Evolutionary conservation across 2,113 vertebrate species (phyloP).

Genomic region (Lasiurus borealis): DNA sequence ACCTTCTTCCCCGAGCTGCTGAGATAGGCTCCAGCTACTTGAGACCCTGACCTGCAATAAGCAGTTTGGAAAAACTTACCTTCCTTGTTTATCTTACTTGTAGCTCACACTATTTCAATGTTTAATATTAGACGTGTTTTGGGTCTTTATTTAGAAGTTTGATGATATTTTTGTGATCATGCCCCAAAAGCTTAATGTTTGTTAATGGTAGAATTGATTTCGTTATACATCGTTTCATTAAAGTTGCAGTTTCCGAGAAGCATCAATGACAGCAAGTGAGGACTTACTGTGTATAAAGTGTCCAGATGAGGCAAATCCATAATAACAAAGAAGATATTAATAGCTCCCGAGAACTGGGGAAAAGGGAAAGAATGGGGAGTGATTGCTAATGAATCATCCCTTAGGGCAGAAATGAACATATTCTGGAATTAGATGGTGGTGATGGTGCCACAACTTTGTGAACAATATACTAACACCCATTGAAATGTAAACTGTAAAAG

Average conservation of each 20-base stretch:
- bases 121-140: background rate
- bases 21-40: background rate
- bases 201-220: background rate
- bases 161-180: background rate
- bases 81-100: no score
- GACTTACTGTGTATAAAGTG: background rate
- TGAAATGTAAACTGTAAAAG: no score
- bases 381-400: background rate
- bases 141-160: background rate
- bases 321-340: background rate
- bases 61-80: background rate
- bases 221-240: background rate
- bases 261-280: background rate
- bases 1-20: background rate
- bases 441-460: background rate
- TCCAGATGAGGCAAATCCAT: background rate
- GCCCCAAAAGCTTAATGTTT: background rate
- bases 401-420: background rate
- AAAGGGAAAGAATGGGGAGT: background rate
- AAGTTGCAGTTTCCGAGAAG: background rate
- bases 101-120: background rate
- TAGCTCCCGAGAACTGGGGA: background rate
- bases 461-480: background rate
- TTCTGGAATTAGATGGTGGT: conserved; percentile 4
- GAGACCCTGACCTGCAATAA: background rate